Percentiles rank a stretch among this genome's conserved stretches.
Evolutionary conservation across 2,113 vertebrate genomes (phyloP).

Genomic region (Xenus cinereus): DNA sequence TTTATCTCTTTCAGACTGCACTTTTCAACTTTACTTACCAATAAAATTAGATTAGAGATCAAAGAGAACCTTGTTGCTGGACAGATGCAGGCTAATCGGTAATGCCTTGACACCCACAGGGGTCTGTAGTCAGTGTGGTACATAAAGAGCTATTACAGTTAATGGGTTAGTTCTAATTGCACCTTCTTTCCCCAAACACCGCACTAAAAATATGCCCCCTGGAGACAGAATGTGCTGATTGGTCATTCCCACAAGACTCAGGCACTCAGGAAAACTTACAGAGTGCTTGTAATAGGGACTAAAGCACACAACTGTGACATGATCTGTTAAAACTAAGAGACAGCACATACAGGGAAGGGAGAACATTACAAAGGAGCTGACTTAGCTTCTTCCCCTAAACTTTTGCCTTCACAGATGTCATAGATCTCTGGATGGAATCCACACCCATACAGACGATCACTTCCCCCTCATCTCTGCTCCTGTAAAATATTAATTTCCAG

Average conservation of each 20-base stretch:
- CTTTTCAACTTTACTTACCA: slow-evolving; percentile 19
- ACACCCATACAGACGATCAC: neutral
- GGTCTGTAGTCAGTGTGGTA: neutral
- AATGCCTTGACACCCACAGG: neutral
- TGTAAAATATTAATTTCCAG: neutral
- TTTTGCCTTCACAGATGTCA: neutral
- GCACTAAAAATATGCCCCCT: slow-evolving; percentile 19
- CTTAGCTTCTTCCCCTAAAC: neutral
- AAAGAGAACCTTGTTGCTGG: slow-evolving; percentile 11
- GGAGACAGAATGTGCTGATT: slow-evolving; percentile 39
- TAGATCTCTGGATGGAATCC: neutral
- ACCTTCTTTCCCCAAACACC: slow-evolving; percentile 19
- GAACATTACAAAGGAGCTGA: neutral
- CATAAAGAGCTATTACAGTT: slow-evolving; percentile 52
- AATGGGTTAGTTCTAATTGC: slow-evolving; percentile 68
- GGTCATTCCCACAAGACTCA: slow-evolving; percentile 8
- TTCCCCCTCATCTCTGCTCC: neutral
- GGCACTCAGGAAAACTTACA: slow-evolving; percentile 14
- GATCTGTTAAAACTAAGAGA: neutral
- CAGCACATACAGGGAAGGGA: neutral
- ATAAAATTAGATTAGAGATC: slow-evolving; percentile 27
- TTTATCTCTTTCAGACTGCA: neutral
- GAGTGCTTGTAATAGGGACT: neutral
- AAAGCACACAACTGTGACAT: neutral
- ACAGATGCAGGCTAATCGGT: slow-evolving; percentile 40